Percentiles rank a stretch among this genome's conserved stretches.
Evolutionary conservation across 2,888 invertebrate species (phyloP).

Genomic region (Branchipolynoe longqiensis): DNA sequence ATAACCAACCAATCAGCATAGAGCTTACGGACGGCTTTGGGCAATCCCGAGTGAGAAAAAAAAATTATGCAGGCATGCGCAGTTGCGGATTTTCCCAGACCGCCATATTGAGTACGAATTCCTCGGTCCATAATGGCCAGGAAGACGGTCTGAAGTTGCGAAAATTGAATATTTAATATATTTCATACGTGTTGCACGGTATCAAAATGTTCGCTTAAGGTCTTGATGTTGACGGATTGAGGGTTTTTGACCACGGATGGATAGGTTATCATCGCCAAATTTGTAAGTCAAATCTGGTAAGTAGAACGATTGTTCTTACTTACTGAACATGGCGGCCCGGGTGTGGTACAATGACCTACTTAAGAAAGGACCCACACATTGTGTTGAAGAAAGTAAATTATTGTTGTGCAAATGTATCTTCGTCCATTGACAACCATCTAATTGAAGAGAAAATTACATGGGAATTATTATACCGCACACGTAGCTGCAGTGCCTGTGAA

Average conservation of each 20-base stretch:
- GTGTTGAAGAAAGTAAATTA: background rate
- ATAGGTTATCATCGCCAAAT: slow-evolving; percentile 67
- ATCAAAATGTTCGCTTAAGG: slow-evolving; percentile 67
- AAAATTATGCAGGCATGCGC: slow-evolving; percentile 48
- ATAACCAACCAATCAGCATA: slow-evolving; percentile 40
- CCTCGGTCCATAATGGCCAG: slow-evolving; percentile 14
- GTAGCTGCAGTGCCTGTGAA: background rate
- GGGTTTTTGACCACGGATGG: slow-evolving; percentile 75
- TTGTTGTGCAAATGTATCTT: background rate
- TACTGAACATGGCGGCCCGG: slow-evolving; percentile 45
- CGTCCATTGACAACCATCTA: background rate
- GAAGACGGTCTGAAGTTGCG: slow-evolving; percentile 51
- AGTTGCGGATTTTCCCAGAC: background rate
- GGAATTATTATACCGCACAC: too few species aligned
- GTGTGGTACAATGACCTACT: slow-evolving; percentile 56
- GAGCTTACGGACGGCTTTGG: slow-evolving; percentile 11
- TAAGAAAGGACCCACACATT: background rate
- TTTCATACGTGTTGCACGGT: slow-evolving; percentile 10
- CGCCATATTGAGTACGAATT: slow-evolving; percentile 59
- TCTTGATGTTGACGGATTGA: slow-evolving; percentile 69
- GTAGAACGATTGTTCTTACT: slow-evolving; percentile 44
- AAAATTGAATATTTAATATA: slow-evolving; percentile 49
- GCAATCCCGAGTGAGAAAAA: slow-evolving; percentile 28
- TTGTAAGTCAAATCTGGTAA: slow-evolving; percentile 68
- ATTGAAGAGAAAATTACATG: background rate